These are phyloP conservation scores for Pseudomugil gertrudae DNA, from an alignment of 2,797 vertebrate genomes.

Conservation along the genomic window DNA sequence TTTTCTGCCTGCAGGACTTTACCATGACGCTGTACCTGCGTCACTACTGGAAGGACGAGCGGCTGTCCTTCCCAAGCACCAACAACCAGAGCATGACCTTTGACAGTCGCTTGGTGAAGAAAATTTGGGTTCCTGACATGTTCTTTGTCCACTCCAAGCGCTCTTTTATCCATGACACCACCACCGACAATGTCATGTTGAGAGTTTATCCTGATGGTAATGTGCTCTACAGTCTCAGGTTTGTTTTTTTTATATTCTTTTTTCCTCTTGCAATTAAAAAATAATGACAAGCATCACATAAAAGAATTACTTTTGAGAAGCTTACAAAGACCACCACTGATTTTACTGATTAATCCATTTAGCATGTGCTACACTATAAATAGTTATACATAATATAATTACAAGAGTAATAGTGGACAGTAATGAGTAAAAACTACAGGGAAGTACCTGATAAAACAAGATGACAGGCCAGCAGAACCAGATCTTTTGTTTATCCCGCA, in stretches of 20 bases:
- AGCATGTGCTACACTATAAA: not conserved
- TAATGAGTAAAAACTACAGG: too few relatives aligned
- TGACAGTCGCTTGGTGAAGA: conserved; percentile 95
- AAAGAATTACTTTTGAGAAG: not conserved
- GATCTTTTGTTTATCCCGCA: not conserved
- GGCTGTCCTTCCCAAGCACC: conserved; percentile 92
- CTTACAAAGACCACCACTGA: not conserved
- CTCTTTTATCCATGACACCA: conserved; percentile 98
- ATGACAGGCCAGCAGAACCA: not conserved
- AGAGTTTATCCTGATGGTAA: conserved; percentile 95
- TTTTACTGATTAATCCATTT: not conserved
- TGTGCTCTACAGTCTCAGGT: conserved; percentile 98
- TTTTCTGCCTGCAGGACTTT: conserved; percentile 85
- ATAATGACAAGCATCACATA: not conserved
- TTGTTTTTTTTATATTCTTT: conserved; percentile 7
- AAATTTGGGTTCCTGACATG: conserved; percentile 99
- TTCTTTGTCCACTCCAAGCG: conserved; percentile 98
- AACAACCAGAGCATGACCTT: conserved; percentile 99
- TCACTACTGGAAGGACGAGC: conserved; percentile 98
- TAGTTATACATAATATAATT: too few relatives aligned
- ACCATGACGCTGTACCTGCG: conserved; percentile 97
- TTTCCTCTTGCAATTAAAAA: not conserved
- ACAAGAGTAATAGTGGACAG: too few relatives aligned
- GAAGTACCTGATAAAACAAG: too few relatives aligned
- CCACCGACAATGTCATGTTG: conserved; percentile 97